These are phyloP conservation scores for Drosophila gunungcola DNA, from an alignment of 1,140 invertebrate species.

Conservation along the genomic window DNA sequence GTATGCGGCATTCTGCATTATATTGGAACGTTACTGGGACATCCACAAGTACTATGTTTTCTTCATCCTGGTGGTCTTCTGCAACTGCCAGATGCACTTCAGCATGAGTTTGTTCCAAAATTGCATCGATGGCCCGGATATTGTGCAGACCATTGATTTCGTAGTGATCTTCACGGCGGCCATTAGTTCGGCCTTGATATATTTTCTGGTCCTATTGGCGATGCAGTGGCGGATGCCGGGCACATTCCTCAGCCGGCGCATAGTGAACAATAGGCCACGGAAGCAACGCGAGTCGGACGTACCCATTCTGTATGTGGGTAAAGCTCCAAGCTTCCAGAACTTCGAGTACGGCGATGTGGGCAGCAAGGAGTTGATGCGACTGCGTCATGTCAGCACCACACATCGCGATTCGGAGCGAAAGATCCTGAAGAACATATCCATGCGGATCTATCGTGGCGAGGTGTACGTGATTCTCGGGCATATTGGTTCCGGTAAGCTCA, in stretches of 20 bases:
- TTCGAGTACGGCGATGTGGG: constrained; percentile 67
- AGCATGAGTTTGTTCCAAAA: constrained; percentile 53
- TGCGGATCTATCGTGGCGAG: constrained; percentile 89
- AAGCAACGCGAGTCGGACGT: constrained; percentile 2
- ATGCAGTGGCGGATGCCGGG: constrained; percentile 62
- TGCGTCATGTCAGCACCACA: constrained; percentile 54
- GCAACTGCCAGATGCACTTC: constrained; percentile 63
- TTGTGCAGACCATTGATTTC: constrained; percentile 10
- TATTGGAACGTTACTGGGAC: constrained; percentile 56
- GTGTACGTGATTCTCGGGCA: constrained; percentile 91
- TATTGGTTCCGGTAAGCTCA: constrained; percentile 89
- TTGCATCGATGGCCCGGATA: constrained; percentile 2
- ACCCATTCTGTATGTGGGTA: constrained; percentile 15
- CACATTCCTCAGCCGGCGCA: constrained; percentile 42
- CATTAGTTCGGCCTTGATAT: constrained; percentile 16
- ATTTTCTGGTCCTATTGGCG: constrained; percentile 21
- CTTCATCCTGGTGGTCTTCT: constrained; percentile 57
- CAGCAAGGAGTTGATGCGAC: constrained; percentile 47
- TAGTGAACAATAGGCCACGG: constrained; percentile 19
- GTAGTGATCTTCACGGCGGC: constrained; percentile 36
- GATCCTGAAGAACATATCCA: constrained; percentile 88
- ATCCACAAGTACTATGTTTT: constrained; percentile 35
- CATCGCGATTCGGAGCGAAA: constrained; percentile 66
- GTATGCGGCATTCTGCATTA: constrained; percentile 61
- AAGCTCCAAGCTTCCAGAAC: constrained; percentile 51